Conservation (phyloP, 2,888 invertebrate genomes). For the Papilio protenor region DNA sequence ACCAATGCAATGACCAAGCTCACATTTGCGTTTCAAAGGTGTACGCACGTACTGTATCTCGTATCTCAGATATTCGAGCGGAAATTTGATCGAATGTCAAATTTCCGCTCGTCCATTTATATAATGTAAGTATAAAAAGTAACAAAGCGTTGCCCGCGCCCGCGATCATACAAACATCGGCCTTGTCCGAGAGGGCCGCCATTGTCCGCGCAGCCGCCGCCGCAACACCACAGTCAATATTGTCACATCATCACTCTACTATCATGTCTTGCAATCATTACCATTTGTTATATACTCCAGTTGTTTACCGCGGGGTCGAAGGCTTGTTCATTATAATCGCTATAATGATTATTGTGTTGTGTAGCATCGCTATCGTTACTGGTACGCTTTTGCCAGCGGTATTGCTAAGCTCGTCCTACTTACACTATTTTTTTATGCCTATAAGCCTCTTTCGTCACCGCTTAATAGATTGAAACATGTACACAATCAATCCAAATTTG, state of each 20-base stretch:
- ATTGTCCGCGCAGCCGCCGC: neutral
- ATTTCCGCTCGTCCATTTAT: neutral
- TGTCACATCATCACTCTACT: neutral
- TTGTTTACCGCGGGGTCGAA: neutral
- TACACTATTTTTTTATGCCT: neutral
- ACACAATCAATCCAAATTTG: neutral
- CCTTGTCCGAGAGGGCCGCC: neutral
- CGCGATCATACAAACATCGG: neutral
- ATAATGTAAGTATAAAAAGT: neutral
- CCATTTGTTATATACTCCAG: neutral
- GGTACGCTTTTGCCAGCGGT: neutral
- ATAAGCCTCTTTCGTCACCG: neutral
- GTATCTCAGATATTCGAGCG: neutral
- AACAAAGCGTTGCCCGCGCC: conserved; percentile 13
- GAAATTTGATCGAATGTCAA: no score
- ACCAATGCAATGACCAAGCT: neutral
- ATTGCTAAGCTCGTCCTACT: neutral
- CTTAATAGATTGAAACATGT: neutral
- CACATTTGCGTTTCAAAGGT: neutral
- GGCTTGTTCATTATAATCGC: neutral
- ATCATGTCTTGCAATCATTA: neutral
- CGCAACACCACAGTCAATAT: neutral
- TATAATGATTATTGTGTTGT: neutral
- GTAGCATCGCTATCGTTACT: neutral
- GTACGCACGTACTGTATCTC: neutral